Percentiles rank a stretch among this genome's conserved stretches.
Evolutionary conservation across 1,140 invertebrate species (phyloP).

Genomic region (Brachionus koreanus): DNA sequence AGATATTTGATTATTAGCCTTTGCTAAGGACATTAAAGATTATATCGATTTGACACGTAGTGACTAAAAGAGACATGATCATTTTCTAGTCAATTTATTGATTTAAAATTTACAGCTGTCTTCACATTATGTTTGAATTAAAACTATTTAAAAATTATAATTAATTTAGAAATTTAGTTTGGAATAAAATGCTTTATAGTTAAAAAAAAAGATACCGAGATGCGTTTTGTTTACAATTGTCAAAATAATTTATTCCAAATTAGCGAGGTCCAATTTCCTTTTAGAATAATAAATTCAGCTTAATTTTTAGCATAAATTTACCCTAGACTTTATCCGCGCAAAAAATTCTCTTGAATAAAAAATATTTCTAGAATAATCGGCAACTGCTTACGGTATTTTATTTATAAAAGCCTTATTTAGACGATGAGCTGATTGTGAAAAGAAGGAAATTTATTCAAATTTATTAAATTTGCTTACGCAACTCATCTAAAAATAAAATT

Average conservation of each 20-base stretch:
- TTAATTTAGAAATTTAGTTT: not conserved
- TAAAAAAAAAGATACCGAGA: not conserved
- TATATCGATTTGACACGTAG: not conserved
- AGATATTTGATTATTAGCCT: not conserved
- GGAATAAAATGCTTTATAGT: not conserved
- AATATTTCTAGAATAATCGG: not conserved
- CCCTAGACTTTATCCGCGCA: not conserved
- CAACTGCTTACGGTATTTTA: not conserved
- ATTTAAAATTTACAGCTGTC: not conserved
- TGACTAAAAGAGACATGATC: not conserved
- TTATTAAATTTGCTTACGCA: not conserved
- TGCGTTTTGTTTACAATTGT: slow-evolving; percentile 4
- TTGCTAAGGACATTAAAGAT: not conserved
- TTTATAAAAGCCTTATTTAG: not conserved
- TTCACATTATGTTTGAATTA: not conserved
- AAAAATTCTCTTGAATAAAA: not conserved
- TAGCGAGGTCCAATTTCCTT: not conserved
- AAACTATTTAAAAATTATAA: not conserved
- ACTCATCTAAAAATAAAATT: not conserved
- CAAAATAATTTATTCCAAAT: slow-evolving; percentile 23
- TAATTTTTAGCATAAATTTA: not conserved
- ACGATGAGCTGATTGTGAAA: not conserved
- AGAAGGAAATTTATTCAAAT: not conserved
- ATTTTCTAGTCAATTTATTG: not conserved
- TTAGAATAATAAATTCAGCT: not conserved